Evolutionary conservation across 2,113 vertebrate genomes (phyloP).

Genomic region (Ptilorrhoa leucosticta): DNA sequence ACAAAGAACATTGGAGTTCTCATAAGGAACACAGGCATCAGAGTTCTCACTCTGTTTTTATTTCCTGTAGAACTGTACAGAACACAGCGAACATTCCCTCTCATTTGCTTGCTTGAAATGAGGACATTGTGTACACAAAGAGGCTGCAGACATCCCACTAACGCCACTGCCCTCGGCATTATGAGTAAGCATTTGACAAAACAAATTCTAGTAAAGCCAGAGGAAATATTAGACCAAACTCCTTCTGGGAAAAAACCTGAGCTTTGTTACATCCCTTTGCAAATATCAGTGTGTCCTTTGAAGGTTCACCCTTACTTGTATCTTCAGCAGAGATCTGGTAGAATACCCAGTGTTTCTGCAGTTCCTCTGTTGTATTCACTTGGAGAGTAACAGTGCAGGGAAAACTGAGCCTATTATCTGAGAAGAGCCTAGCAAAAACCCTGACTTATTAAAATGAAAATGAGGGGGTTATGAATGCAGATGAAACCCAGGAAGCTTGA

Average conservation of each 20-base stretch:
- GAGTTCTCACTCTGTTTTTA: not conserved
- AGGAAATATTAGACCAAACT: not conserved
- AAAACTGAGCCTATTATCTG: not conserved
- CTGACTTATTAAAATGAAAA: not conserved
- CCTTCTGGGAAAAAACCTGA: not conserved
- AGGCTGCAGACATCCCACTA: not conserved
- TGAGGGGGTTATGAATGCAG: not conserved
- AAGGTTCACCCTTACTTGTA: not conserved
- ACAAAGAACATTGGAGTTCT: not conserved
- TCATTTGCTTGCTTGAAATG: not conserved
- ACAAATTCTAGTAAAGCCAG: not conserved
- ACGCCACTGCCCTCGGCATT: not conserved
- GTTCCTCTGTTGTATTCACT: not conserved
- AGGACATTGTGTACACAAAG: not conserved
- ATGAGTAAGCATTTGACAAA: not conserved
- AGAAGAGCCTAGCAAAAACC: not conserved
- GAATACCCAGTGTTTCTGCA: not conserved
- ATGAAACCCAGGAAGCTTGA: not conserved
- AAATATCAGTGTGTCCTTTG: not conserved
- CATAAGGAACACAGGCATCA: not conserved
- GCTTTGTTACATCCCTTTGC: not conserved
- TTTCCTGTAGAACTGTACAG: not conserved
- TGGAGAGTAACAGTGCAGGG: not conserved
- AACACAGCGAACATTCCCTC: not conserved
- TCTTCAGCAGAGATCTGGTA: not conserved